Conservation (phyloP, 2,888 invertebrate genomes). For the Ophioninae sp. region DNA sequence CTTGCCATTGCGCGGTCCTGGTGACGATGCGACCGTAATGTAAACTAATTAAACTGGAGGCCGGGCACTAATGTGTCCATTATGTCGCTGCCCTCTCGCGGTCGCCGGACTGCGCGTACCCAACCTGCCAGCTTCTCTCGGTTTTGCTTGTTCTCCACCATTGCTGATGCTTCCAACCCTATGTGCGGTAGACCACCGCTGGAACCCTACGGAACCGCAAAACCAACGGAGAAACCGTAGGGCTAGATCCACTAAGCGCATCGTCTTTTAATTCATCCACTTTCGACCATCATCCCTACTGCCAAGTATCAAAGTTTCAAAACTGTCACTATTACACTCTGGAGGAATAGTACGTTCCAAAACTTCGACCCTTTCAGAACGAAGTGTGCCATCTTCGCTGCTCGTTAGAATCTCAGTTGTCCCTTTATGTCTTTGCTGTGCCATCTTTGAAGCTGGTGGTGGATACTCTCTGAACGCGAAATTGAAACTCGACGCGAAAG, state of each 20-base stretch:
- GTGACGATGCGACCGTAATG: conserved; percentile 79
- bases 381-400: conserved; percentile 37
- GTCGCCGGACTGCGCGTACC: conserved; percentile 69
- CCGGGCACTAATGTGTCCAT: conserved; percentile 80
- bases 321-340: conserved; percentile 19
- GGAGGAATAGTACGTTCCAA: conserved; percentile 24
- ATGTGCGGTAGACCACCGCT: conserved; percentile 46
- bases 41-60: conserved; percentile 80
- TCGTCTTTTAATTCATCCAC: conserved; percentile 54
- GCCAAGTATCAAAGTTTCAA: conserved; percentile 49
- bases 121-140: conserved; percentile 60
- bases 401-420: conserved; percentile 45
- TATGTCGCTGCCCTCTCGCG: conserved; percentile 70
- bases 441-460: not conserved
- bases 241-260: conserved; percentile 62
- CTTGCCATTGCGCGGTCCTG: conserved; percentile 68
- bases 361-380: conserved; percentile 35
- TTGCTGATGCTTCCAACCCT: conserved; percentile 64
- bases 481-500: conserved; percentile 36
- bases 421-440: not conserved
- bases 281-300: conserved; percentile 6
- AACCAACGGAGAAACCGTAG: conserved; percentile 61
- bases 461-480: conserved; percentile 12
- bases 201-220: conserved; percentile 66
- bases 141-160: conserved; percentile 54